A percentile compares a stretch with the other conserved stretches of the same genome.
These are phyloP conservation scores for Emmelina monodactyla DNA, from an alignment of 2,888 invertebrate species.

Conservation along the genomic window DNA sequence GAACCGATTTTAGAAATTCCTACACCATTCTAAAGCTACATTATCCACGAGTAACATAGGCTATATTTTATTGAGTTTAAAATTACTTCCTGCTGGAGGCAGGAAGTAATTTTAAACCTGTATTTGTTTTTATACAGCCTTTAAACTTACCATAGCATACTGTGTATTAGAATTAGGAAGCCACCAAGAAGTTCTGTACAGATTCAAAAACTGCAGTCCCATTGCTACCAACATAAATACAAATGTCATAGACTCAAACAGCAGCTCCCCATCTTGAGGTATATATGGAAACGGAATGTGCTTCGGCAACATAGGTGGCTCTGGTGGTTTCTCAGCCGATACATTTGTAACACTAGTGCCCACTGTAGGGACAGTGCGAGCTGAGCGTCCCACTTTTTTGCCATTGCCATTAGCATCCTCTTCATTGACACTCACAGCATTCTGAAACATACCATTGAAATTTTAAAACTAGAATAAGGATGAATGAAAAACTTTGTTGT, in stretches of 20 bases:
- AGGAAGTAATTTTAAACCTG: too few relatives aligned
- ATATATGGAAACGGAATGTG: constrained; percentile 84
- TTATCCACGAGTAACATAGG: too few relatives aligned
- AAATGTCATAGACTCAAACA: constrained; percentile 88
- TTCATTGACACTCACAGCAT: constrained; percentile 27
- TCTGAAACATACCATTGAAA: constrained; percentile 21
- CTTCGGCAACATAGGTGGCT: constrained; percentile 70
- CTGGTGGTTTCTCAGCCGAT: constrained; percentile 32
- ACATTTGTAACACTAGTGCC: constrained; percentile 15
- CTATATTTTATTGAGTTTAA: too few relatives aligned
- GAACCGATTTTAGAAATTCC: too few relatives aligned
- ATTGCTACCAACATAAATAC: constrained; percentile 80
- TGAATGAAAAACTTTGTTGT: neutral
- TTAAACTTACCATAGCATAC: constrained; percentile 80
- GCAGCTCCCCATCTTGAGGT: constrained; percentile 79
- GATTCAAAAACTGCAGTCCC: constrained; percentile 89
- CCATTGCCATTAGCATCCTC: constrained; percentile 40
- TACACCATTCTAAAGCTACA: too few relatives aligned
- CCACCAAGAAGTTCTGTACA: constrained; percentile 98
- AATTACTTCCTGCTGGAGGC: too few relatives aligned
- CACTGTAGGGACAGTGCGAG: constrained; percentile 26
- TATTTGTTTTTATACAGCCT: neutral
- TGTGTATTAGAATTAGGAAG: constrained; percentile 89
- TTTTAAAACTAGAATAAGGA: neutral
- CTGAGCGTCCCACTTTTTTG: constrained; percentile 29